These are phyloP conservation scores for Drosophila fungiperda DNA, from an alignment of 2,888 invertebrate species.

Conservation along the genomic window DNA sequence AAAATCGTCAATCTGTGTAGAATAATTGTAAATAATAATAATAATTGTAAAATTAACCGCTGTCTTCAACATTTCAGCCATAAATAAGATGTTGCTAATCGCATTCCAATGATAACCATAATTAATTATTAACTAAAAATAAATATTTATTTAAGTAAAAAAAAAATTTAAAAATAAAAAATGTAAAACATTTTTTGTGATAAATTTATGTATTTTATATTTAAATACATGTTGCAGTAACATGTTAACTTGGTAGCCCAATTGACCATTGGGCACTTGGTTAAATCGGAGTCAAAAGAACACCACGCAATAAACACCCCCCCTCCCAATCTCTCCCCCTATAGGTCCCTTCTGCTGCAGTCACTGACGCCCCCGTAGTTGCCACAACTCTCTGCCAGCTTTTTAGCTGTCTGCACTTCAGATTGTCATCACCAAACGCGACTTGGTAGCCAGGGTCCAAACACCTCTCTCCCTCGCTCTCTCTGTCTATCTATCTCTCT, in stretches of 20 bases:
- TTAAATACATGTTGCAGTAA: neutral
- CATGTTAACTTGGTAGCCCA: neutral
- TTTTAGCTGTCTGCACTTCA: slow-evolving; percentile 55
- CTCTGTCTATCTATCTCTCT: neutral
- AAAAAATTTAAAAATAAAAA: neutral
- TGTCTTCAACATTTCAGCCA: neutral
- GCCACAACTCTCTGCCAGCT: neutral
- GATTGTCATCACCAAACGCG: slow-evolving; percentile 69
- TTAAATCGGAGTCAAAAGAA: slow-evolving; percentile 11
- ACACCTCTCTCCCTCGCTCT: neutral
- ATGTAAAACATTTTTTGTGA: neutral
- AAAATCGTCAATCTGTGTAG: neutral
- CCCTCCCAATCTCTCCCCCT: neutral
- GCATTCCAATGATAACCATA: neutral
- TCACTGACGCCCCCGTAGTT: slow-evolving; percentile 27
- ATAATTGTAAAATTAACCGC: neutral
- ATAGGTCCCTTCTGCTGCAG: neutral
- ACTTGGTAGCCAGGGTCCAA: slow-evolving; percentile 14
- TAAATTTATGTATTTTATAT: neutral
- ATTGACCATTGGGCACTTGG: slow-evolving; percentile 52
- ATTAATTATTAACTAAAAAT: neutral
- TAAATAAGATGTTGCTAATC: neutral
- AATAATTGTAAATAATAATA: neutral
- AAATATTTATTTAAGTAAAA: neutral
- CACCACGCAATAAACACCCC: slow-evolving; percentile 35